A percentile compares a stretch with the other conserved stretches of the same genome.
These are phyloP conservation scores for Atherinomorus stipes DNA, from an alignment of 2,113 vertebrate species.

Conservation along the genomic window DNA sequence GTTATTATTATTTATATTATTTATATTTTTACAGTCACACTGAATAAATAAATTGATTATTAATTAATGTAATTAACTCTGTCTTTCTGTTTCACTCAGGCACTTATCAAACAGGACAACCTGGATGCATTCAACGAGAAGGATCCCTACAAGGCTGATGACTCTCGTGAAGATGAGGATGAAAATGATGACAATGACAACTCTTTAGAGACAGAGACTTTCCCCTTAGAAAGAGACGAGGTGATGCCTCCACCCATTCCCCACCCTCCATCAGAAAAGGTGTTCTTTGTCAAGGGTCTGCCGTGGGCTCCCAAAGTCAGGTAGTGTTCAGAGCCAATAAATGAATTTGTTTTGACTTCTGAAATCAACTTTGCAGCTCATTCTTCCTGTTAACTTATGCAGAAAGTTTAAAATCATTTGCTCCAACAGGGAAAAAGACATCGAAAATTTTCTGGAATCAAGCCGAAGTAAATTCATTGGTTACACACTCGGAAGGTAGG, in stretches of 20 bases:
- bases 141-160: conserved; percentile 95
- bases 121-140: conserved; percentile 98
- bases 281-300: conserved; percentile 95
- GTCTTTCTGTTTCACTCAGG: conserved; percentile 72
- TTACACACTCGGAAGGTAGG: conserved; percentile 94
- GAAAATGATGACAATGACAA: conserved; percentile 95
- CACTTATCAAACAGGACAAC: conserved; percentile 97
- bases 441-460: conserved; percentile 97
- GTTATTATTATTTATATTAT: too few species aligned
- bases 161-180: conserved; percentile 94
- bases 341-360: neutral
- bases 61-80: neutral
- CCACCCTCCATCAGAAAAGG: conserved; percentile 90
- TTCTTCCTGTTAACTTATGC: too few species aligned
- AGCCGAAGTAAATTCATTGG: conserved; percentile 99
- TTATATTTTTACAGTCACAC: too few species aligned
- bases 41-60: too few species aligned
- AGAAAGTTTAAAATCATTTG: neutral
- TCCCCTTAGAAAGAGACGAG: conserved; percentile 94
- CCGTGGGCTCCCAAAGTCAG: conserved; percentile 99
- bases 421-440: conserved; percentile 93
- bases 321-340: conserved; percentile 72
- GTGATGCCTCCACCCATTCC: conserved; percentile 93
- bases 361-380: too few species aligned
- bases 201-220: conserved; percentile 92